A percentile compares a stretch with the other conserved stretches of the same genome.
phyloP scores from a whole-genome alignment of 2,113 vertebrate species.

The Nesospiza acunhae region DNA sequence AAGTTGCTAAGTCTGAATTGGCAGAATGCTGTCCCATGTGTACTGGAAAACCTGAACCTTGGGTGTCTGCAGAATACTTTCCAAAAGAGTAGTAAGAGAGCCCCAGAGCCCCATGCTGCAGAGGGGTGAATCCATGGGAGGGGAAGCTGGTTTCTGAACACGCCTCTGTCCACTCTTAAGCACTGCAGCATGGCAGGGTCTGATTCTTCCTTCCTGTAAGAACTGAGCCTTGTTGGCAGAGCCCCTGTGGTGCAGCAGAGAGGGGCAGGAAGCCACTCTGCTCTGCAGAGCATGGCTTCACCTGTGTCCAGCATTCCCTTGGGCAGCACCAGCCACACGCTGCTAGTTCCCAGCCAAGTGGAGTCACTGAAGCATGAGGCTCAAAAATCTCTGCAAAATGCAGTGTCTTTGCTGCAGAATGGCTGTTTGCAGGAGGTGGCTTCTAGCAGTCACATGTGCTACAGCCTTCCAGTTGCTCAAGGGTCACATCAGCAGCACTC shows the following conservation, averaged over 20 bases:
- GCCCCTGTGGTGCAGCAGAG: background rate
- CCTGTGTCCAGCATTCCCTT: rapidly evolving
- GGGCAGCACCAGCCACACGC: background rate
- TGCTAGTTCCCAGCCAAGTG: background rate
- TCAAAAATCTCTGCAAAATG: background rate
- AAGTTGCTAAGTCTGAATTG: slow-evolving; percentile 67
- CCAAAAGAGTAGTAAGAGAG: background rate
- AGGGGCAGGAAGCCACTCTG: background rate
- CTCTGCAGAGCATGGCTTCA: rapidly evolving
- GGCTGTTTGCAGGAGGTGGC: background rate
- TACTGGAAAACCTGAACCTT: background rate
- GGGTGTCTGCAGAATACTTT: background rate
- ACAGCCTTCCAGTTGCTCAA: background rate
- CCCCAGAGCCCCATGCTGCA: background rate
- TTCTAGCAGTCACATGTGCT: background rate
- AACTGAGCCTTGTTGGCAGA: background rate
- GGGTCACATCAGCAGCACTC: background rate
- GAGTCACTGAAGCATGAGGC: rapidly evolving
- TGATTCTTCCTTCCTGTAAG: background rate
- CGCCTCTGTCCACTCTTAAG: background rate
- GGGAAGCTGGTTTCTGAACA: background rate
- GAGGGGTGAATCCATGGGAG: background rate
- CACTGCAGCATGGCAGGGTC: background rate
- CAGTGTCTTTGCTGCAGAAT: background rate
- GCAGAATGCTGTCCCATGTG: background rate